Base-by-base conservation (phyloP, 2,797 vertebrate genomes). In the Mus spretus region DNA sequence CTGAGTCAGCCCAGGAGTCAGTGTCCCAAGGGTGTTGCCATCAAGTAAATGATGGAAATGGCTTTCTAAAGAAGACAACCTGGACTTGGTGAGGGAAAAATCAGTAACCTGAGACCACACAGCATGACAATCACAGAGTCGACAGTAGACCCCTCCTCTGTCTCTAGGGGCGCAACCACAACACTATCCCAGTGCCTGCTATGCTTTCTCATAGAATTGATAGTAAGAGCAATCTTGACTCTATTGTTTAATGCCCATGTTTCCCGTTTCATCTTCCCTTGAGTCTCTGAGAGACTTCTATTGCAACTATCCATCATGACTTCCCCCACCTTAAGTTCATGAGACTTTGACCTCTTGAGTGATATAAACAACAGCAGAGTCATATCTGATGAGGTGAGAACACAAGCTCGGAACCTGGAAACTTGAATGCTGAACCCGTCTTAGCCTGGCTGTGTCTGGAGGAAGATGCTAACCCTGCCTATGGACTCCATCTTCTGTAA, bases 31-130 rank as follows among this genome's bases (percentile, higher is more conserved):
- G 6, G 12, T 26, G 28, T 75, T 44, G 1, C 37, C 22, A 74
- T 19, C 34, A 40, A 14, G 6, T 11, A 11, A 24, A 59, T 67
- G 3, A 47, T 3, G 9, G n/a, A 81, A 88, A 61, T 12, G 63
- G 53, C 47, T 50, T 61, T 15, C 37, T n/a, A 55, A 10, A 57
- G 50, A 88, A 91, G 79, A 95, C 93, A 93, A 89, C n/a, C 10
- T 22, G 70, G 37, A 26, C 44, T 50, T 22, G 24, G 2, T 8
- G 24, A 83, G 11, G 15, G 79, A 87, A 63, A 95, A 87, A 15
- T 67, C 0, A 34, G 53, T 80, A 93, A 9, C 4, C 89, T 8
- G 31, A 24, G 31, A 34, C 63, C 80, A 90, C 0, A 0, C 0
- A 26, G 8, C 31, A 95, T 47, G 2, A 67, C 10, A 26, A 1